These are phyloP conservation scores for Drosophila neoperkinsi DNA, from an alignment of 2,888 invertebrate species.

Conservation along the genomic window DNA sequence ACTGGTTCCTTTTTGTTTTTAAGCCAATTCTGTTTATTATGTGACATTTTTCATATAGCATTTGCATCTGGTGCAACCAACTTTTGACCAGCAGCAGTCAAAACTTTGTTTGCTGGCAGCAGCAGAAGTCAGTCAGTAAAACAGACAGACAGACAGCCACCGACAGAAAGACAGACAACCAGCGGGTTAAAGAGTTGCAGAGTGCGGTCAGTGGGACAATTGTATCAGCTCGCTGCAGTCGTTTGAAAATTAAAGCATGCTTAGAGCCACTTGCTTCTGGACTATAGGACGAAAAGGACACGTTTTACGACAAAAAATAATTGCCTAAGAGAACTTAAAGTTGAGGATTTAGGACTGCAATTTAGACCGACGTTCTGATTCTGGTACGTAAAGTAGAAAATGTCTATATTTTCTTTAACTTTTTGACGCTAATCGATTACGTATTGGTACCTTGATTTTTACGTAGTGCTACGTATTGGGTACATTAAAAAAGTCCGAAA, in stretches of 20 bases:
- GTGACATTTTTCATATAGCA: slow-evolving; percentile 21
- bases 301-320: neutral
- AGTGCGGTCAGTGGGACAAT: slow-evolving; percentile 5
- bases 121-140: slow-evolving; percentile 12
- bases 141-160: neutral
- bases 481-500: neutral
- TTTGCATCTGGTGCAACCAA: slow-evolving; percentile 33
- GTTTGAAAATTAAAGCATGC: slow-evolving; percentile 19
- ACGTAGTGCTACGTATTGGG: no score
- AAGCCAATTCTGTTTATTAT: slow-evolving; percentile 36
- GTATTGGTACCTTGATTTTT: neutral
- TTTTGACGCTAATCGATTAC: neutral
- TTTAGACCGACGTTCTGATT: neutral
- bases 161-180: neutral
- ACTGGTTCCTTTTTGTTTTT: neutral
- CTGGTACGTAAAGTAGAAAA: neutral
- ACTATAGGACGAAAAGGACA: neutral
- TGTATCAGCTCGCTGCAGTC: slow-evolving; percentile 14
- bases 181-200: neutral
- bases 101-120: slow-evolving; percentile 42
- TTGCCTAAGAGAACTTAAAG: neutral
- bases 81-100: slow-evolving; percentile 33
- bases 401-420: neutral
- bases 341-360: no score
- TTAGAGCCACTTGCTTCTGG: neutral